Conservation (phyloP, 2,797 vertebrate genomes). For the Rallus crepitans region DNA sequence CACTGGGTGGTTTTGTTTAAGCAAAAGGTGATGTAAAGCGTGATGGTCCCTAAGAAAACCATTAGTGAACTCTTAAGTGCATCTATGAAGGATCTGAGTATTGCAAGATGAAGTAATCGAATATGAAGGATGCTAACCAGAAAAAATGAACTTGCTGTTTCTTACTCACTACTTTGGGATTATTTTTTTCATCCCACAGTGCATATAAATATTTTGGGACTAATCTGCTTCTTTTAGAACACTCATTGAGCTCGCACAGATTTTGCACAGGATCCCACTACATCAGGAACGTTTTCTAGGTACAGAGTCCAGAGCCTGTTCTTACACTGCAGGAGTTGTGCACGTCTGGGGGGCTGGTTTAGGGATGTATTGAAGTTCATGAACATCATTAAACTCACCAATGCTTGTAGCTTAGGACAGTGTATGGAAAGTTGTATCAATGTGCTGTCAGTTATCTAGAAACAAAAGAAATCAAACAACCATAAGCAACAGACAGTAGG, state of each 20-base stretch:
- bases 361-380: neutral
- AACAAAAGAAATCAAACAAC: slow-evolving; percentile 22
- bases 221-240: neutral
- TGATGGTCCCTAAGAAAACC: neutral
- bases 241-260: neutral
- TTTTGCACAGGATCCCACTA: neutral
- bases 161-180: neutral
- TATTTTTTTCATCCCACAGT: neutral
- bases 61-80: neutral
- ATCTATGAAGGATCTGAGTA: neutral
- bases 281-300: neutral
- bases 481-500: neutral
- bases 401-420: slow-evolving; percentile 89
- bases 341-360: fast-evolving
- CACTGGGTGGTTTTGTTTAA: neutral
- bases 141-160: neutral
- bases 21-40: neutral
- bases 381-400: slow-evolving; percentile 81
- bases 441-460: slow-evolving; percentile 91
- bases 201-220: neutral
- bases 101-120: neutral
- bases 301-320: neutral
- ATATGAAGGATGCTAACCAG: neutral
- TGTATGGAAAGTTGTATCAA: slow-evolving; percentile 92
- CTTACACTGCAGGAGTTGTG: neutral